These are phyloP conservation scores for Lophochroa leadbeateri DNA, from an alignment of 2,113 vertebrate genomes.

Conservation along the genomic window DNA sequence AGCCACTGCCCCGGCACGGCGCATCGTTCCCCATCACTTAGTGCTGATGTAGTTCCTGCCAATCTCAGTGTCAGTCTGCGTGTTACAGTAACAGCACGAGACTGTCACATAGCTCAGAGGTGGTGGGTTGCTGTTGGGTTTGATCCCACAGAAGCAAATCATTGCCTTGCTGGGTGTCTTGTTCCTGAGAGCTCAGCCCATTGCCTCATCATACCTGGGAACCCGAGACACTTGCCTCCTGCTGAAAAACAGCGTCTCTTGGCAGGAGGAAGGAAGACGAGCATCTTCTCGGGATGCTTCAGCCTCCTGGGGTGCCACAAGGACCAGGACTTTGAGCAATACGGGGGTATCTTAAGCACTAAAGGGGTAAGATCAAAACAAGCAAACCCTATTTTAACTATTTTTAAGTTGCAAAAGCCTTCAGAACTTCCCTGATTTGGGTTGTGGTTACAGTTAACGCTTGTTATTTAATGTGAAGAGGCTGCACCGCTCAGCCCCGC, in stretches of 20 bases:
- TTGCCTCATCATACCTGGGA: background rate
- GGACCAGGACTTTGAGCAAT: background rate
- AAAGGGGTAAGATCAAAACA: background rate
- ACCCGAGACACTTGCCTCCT: background rate
- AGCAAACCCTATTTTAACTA: background rate
- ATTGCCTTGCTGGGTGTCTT: conserved; percentile 1
- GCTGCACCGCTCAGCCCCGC: background rate
- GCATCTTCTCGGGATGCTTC: background rate
- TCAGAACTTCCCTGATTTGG: background rate
- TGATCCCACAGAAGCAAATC: conserved; percentile 10
- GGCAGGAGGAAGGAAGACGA: accelerated
- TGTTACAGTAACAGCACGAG: background rate
- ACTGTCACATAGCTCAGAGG: background rate
- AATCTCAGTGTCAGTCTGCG: background rate
- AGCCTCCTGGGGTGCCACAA: accelerated
- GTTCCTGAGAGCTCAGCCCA: background rate
- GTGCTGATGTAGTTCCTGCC: conserved; percentile 12
- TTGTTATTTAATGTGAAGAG: background rate
- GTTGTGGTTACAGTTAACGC: background rate
- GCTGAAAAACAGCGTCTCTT: accelerated
- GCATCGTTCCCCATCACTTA: background rate
- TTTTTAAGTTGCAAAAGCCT: background rate
- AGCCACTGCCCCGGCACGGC: accelerated
- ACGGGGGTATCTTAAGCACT: accelerated
- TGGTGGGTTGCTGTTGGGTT: background rate